Base-by-base conservation (phyloP, 2,113 vertebrate genomes). In the Proterorhinus semilunaris region DNA sequence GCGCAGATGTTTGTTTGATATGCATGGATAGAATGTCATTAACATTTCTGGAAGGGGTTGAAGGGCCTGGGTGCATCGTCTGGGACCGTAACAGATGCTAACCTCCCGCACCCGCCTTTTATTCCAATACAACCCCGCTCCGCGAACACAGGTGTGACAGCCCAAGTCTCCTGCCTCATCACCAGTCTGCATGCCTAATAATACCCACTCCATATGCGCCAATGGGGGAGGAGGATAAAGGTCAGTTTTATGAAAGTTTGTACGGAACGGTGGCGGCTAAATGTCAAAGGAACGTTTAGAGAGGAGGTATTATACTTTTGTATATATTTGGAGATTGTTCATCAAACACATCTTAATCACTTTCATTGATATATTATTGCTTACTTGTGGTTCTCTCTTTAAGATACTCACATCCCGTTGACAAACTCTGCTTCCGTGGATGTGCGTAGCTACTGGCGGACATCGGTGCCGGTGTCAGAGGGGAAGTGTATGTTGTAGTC, bases 11-110 rank as follows among this genome's bases (percentile, higher is more conserved):
- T 79, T 12, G 66, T 82, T 87, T 85, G 86, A 87, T 86, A 80
- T 89, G 88, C 87, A 87, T 84, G 54, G 58, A 62, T 10, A 47
- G 66, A 44, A 43, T 69, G 10, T 58, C 86, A 90, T 91, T 91
- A 89, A 78, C 86, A 90, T 91, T 89, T 82, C 47, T 90, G 90
- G 86, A 86, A 66, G 0, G 16, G 82, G 75, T 87, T 87, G 81
- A 89, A 89, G 85, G 86, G 78, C 74, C 78, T 64, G 13, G 8
- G 58, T 66, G 78, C 66, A 71, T 79, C 13, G 78, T 69, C 79
- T 84, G 83, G 83, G 88, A 91, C 83, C 84, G 82, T 81, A 86
- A 87, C 90, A 91, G 88, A 90, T 91, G 90, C 82, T 77, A 69
- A 48, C 68, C 86, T 79, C 64, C 69, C 21, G 5, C 73, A 72